A percentile compares a stretch with the other conserved stretches of the same genome.
phyloP scores from a whole-genome alignment of 2,888 invertebrate genomes.

The Agonopterix subpropinquella region DNA sequence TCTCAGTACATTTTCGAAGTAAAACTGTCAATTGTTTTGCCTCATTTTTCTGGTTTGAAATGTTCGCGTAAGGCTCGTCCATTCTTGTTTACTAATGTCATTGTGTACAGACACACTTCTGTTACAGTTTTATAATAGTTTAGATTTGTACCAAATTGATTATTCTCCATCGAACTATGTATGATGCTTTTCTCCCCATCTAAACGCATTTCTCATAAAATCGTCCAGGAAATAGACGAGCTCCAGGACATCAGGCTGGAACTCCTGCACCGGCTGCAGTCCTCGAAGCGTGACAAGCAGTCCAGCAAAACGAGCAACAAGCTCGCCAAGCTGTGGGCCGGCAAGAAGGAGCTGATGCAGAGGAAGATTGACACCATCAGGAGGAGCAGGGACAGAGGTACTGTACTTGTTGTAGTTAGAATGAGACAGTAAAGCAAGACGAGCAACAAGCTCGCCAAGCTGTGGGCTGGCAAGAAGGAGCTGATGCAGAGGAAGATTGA shows the following conservation, averaged over 20 bases:
- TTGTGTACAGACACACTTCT: too few relatives aligned
- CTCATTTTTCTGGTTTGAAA: too few relatives aligned
- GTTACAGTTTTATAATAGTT: too few relatives aligned
- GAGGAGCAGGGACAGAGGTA: constrained; percentile 66
- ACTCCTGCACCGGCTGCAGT: constrained; percentile 79
- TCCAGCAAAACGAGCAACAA: constrained; percentile 56
- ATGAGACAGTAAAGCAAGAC: constrained; percentile 38
- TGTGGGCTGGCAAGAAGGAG: constrained; percentile 65
- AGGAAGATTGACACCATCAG: constrained; percentile 74
- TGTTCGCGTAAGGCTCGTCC: too few relatives aligned
- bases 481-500: constrained; percentile 74
- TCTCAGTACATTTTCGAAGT: too few relatives aligned
- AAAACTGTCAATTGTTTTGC: too few relatives aligned
- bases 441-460: constrained; percentile 47
- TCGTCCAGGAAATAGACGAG: constrained; percentile 79
- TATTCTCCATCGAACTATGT: too few relatives aligned
- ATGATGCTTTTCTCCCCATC: too few relatives aligned
- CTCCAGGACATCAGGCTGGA: constrained; percentile 81
- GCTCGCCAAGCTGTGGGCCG: constrained; percentile 67
- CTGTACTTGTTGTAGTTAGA: neutral
- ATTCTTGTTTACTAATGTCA: too few relatives aligned
- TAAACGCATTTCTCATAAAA: too few relatives aligned
- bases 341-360: constrained; percentile 72
- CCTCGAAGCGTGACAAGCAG: constrained; percentile 66
- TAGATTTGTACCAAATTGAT: neutral